Evolutionary conservation across 2,113 vertebrate species (phyloP).

Genomic region (Dryoscopus gambensis): DNA sequence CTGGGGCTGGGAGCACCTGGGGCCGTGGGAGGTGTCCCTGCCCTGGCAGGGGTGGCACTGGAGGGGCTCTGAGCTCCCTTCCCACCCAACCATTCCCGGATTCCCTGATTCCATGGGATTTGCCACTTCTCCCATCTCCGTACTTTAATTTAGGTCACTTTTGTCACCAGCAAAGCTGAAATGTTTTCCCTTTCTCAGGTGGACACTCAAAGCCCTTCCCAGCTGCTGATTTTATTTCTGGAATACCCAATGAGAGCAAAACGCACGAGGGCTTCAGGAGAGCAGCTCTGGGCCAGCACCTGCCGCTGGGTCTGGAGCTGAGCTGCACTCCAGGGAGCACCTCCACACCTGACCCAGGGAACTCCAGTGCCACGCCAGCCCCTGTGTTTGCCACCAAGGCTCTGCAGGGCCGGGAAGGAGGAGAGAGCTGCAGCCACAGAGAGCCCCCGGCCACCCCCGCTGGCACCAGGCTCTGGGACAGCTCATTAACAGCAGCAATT

Average conservation of each 20-base stretch:
- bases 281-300: neutral
- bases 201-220: neutral
- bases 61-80: neutral
- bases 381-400: neutral
- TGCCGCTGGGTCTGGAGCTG: neutral
- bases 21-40: neutral
- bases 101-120: neutral
- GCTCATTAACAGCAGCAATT: neutral
- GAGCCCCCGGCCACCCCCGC: neutral
- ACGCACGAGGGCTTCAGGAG: fast-evolving
- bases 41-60: neutral
- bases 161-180: neutral
- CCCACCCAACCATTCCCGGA: neutral
- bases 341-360: neutral
- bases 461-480: neutral
- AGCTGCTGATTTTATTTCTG: neutral
- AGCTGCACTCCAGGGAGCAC: neutral
- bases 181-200: neutral
- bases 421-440: neutral
- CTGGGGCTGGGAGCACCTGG: neutral
- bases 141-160: neutral
- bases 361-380: neutral
- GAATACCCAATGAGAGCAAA: neutral
- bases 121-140: neutral
- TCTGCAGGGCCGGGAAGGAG: neutral